Base-by-base conservation (phyloP, 2,888 invertebrate genomes). In the Mechanitis messenoides region DNA sequence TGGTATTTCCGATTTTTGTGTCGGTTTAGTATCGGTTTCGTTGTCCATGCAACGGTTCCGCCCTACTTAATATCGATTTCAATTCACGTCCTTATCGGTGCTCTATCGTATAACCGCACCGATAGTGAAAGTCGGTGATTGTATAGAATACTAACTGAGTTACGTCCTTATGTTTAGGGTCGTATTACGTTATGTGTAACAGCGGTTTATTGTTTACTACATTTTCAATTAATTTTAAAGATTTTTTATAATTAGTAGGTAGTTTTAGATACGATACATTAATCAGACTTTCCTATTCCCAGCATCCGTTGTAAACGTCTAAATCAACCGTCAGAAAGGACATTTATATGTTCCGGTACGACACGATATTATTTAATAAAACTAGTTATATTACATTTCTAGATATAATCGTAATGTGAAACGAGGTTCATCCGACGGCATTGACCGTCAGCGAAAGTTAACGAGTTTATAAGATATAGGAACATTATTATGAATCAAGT, bases 381-480 rank as follows among this genome's bases (percentile, higher is more conserved):
- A 59, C 61, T 28, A 47, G 66, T 66, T 63, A 55, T 56, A 61
- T 60, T 61, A 54, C 64, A 64, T 66, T 59, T 60, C 63, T 62
- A 60, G 58, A 50, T 65, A 47, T 55, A 38, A 61, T 47, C 59
- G 55, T 59, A 56, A 60, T 60, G 65, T 69, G 66, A 72, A 75
- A 76, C 78, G 68, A 74, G 76, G 73, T 73, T 71, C 72, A 69
- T 72, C 71, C 71, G 73, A 69, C 78, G 80, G 78, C 84, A 83
- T 80, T 84, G 84, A 80, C 85, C 84, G 78, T 70, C 66, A 66
- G 85, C 76, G 86, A 85, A 85, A 85, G 86, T 50, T 50, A 31
- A 50, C 50, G 31, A 50, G 50, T 50, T 50, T 50, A 31, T 50
- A 11, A 50, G 28, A 50, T 50, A 50, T 42, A 42, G 42, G 50